Base-by-base conservation (phyloP, 2,888 invertebrate species). In the Orthosia gracilis region DNA sequence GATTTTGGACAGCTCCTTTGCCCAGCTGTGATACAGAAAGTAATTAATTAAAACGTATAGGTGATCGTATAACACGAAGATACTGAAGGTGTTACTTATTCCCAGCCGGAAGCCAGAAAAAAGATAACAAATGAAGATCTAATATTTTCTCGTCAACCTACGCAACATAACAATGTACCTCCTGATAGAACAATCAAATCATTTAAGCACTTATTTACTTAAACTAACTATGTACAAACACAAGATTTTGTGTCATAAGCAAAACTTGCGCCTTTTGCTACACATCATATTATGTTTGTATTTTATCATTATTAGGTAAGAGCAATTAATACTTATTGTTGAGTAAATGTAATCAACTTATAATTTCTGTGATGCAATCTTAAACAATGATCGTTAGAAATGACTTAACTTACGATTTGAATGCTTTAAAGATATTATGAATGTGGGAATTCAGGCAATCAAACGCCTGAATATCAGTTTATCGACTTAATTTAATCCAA, bases 261-360 rank as follows among this genome's bases (percentile, higher is more conserved):
- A 61, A 74, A 79, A 70, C 64, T 64, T 74, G 23, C 62, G 26
- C 63, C 61, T 52, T 70, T 52, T 61, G 57, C 49, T 31, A 26
- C 59, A 55, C 57, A 80, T n/a, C n/a, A n/a, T n/a, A n/a, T n/a
- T 65, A 31, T 81, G 57, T 79, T 83, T 83, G 63, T 21, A 17
- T 61, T 61, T 57, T 57, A 67, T 61, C 80, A 65, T 59, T 63
- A 50, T 73, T 52, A 68, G 17, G 59, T 69, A 45, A 64, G 40
- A 40, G 17, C 23, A 52, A 47, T n/a, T n/a, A n/a, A 69, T 65
- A 75, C 13, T 47, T 50, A 67, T 40, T 64, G 55, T 55, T 12
- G 57, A 62, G 61, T 78, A 13, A 66, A 64, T 73, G 26, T 66
- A 57, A 66, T 67, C 49, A 79, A 50, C 18, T 31, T 58, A 59